phyloP scores from a whole-genome alignment of 2,113 vertebrate species.

The Hippocampus comes region DNA sequence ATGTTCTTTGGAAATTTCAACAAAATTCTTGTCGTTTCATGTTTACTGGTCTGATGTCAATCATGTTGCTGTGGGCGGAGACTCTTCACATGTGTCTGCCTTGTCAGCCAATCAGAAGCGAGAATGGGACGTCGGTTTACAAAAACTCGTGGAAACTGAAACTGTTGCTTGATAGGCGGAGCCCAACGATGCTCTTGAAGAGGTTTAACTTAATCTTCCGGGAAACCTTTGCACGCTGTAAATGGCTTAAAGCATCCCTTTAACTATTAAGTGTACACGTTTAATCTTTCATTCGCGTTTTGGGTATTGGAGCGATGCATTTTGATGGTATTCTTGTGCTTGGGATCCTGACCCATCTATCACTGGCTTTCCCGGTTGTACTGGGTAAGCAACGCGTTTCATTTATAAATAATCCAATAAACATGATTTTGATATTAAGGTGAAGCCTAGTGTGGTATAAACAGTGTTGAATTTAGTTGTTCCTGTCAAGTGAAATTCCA shows the following conservation, averaged over 20 bases:
- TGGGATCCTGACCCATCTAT: not conserved
- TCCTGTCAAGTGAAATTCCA: too few species aligned
- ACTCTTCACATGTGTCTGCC: not conserved
- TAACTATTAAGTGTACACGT: slow-evolving; percentile 3
- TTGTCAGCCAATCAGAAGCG: not conserved
- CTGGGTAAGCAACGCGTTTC: slow-evolving; percentile 43
- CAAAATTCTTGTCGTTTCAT: not conserved
- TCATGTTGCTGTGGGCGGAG: not conserved
- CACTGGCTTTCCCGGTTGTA: slow-evolving; percentile 2
- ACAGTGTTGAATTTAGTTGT: not conserved
- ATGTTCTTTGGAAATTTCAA: too few species aligned
- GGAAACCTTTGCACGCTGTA: not conserved
- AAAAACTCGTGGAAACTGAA: not conserved
- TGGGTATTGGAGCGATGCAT: slow-evolving; percentile 24
- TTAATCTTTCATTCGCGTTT: not conserved
- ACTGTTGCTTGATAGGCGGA: not conserved
- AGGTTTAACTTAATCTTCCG: not conserved
- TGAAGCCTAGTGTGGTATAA: not conserved
- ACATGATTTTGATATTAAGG: not conserved
- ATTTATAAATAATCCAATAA: not conserved
- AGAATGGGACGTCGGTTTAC: not conserved
- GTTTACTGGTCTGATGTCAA: not conserved
- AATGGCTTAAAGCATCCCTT: slow-evolving; percentile 27
- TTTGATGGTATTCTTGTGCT: slow-evolving; percentile 15
- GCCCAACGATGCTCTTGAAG: not conserved